Base-by-base conservation (phyloP, 2,888 invertebrate species). In the Magallana nippona region DNA sequence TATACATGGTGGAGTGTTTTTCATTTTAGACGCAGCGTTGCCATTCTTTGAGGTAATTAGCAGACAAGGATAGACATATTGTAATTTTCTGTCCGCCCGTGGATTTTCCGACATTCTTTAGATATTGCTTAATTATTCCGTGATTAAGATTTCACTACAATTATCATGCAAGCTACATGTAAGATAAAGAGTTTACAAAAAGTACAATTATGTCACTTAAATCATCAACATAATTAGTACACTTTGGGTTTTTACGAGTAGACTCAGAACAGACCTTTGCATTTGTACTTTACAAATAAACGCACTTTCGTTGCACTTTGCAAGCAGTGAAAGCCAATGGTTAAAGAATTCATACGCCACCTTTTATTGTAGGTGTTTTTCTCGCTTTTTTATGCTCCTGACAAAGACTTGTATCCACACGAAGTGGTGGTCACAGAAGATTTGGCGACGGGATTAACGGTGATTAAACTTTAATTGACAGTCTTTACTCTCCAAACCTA, bases 21-120 rank as follows among this genome's bases (percentile, higher is more conserved):
- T 93, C 87, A 84, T 94, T 15, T 88, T 94, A 56, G 94, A 94
- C 63, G 93, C 92, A 10, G 92, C 92, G 44, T 87, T 94, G 87
- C 94, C 94, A 8, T 92, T 94, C 81, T 84, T 94, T 32, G 91
- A 92, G 88, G 93, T 92, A 88, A 86, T 81, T n/a, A 17, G n/a
- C n/a, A 13, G 32, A 27, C 11, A 27, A 13, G 32, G 32, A 15
- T 27, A 71, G 13, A 15, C 22, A 71, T 32, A 27, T 71, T 71
- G 71, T 22, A 11, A 32, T 22, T 44, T 44, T 44, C 44, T 44
- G 44, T 44, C 44, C 44, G 44, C 44, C 44, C 44, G 44, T 5
- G 44, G 44, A 8, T 44, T 44, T 44, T 44, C 44, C 44, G 44
- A 44, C 44, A 44, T 44, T 44, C 44, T 3, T 44, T 44, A 44